Conservation (phyloP, 2,113 vertebrate species). For the Ptilorrhoa leucosticta region DNA sequence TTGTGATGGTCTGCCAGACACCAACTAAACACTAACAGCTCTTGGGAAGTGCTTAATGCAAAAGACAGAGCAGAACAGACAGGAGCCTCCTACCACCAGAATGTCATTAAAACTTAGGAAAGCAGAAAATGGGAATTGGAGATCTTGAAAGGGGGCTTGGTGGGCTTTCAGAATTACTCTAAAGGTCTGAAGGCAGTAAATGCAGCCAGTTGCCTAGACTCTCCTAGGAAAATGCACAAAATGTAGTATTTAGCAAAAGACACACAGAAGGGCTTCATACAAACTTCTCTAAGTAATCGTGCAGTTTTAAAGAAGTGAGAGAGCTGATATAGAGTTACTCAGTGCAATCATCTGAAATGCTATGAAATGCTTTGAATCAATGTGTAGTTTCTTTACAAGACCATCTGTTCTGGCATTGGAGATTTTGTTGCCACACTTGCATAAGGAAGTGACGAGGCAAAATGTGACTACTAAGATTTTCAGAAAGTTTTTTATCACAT, state of each 20-base stretch:
- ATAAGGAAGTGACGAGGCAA: not conserved
- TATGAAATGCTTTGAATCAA: not conserved
- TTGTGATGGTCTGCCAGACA: not conserved
- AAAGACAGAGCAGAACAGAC: not conserved
- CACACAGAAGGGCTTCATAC: not conserved
- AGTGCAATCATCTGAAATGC: not conserved
- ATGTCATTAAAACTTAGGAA: not conserved
- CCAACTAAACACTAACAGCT: not conserved
- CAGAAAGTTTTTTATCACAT: not conserved
- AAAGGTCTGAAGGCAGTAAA: not conserved
- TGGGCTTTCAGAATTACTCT: not conserved
- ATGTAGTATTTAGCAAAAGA: not conserved
- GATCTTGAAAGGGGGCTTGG: not conserved
- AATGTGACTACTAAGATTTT: not conserved
- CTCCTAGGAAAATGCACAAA: not conserved
- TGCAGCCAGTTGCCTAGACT: not conserved
- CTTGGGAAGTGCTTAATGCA: not conserved
- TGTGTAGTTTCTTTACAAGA: not conserved
- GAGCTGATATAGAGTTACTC: not conserved
- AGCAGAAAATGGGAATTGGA: not conserved
- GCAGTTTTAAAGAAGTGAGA: not conserved
- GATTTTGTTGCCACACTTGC: not conserved
- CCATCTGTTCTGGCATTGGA: not conserved
- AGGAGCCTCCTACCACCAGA: not conserved
- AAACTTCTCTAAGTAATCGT: not conserved